Base-by-base conservation (phyloP, 1,140 invertebrate genomes). In the Hermatobates lingyangjiaoensis region DNA sequence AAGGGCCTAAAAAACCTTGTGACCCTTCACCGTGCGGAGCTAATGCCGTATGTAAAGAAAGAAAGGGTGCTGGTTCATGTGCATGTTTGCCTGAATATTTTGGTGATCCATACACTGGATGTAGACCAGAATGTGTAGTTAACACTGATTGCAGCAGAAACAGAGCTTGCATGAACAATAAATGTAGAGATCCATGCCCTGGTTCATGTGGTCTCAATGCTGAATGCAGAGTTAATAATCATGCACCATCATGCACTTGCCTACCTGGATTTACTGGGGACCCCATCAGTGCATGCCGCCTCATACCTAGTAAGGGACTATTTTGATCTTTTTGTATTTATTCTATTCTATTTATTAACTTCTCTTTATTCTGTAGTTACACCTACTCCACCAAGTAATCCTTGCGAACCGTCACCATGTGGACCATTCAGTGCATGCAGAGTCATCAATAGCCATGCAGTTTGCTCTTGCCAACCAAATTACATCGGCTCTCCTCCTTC, bases 141-240 rank as follows among this genome's bases (percentile, higher is more conserved):
- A 82, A 80, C 62, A 74, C 74, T 1, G 81, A 84, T 59, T 85
- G 82, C 58, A 66, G 75, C 25, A 71, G 76, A 7, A 75, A 75
- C 56, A 68, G 71, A 52, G 76, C 79, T 27, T 85, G 81, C 56
- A 67, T 80, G 18, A 76, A 80, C 57, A 76, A 77, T 48, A 83
- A 79, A 66, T 87, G 83, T 60, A 71, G 71, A 57, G 76, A 87
- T 67, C 83, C 83, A 26, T 87, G 84, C 59, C 74, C 74, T 1
- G 78, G 80, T 20, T 74, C 75, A 27, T 87, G 83, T 63, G 81
- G 79, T 40, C 68, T 71, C 27, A 83, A 84, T 59, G 83, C 76
- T 1, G 72, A 79, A 48, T 82, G 79, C 58, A 68, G 70, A 63
- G 71, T 77, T n/a, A 68, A 77, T 45, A 80, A 79, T 61, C 77